Evolutionary conservation across 1,140 invertebrate species (phyloP).

Genomic region (Daktulosphaira vitifoliae): DNA sequence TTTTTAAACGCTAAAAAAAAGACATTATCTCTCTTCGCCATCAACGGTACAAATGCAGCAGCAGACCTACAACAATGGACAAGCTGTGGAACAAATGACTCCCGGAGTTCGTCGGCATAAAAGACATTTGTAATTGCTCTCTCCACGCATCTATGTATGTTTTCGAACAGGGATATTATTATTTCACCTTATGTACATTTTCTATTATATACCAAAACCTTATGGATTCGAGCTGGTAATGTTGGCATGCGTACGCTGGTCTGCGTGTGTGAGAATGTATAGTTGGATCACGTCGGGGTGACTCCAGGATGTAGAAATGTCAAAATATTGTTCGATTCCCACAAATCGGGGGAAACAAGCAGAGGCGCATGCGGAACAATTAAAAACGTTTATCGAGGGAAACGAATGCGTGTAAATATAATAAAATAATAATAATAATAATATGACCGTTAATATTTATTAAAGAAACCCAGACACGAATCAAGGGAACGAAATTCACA

Average conservation of each 20-base stretch:
- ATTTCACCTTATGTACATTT: background rate
- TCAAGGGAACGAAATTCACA: too few relatives aligned
- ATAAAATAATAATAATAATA: too few relatives aligned
- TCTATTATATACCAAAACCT: too few relatives aligned
- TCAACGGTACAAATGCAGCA: background rate
- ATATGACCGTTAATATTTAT: too few relatives aligned
- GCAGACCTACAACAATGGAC: constrained; percentile 23
- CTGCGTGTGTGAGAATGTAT: constrained; percentile 11
- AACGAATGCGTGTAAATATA: too few relatives aligned
- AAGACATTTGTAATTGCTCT: constrained; percentile 33
- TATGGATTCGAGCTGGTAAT: background rate
- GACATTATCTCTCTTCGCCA: constrained; percentile 31
- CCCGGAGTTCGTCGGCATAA: constrained; percentile 30
- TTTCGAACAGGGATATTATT: constrained; percentile 26
- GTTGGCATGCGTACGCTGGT: background rate
- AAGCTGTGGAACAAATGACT: constrained; percentile 28
- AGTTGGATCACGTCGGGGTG: background rate
- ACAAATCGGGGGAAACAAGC: constrained; percentile 30
- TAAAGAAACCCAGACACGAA: too few relatives aligned
- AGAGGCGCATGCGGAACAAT: background rate
- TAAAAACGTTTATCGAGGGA: too few relatives aligned
- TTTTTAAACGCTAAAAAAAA: constrained; percentile 1
- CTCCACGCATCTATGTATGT: constrained; percentile 1
- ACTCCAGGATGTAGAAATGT: constrained; percentile 29
- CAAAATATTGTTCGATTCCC: constrained; percentile 33